Evolutionary conservation across 2,113 vertebrate genomes (phyloP), one percentile per base, ranked within the genome.

Genomic region (Ploceus nigricollis): DNA sequence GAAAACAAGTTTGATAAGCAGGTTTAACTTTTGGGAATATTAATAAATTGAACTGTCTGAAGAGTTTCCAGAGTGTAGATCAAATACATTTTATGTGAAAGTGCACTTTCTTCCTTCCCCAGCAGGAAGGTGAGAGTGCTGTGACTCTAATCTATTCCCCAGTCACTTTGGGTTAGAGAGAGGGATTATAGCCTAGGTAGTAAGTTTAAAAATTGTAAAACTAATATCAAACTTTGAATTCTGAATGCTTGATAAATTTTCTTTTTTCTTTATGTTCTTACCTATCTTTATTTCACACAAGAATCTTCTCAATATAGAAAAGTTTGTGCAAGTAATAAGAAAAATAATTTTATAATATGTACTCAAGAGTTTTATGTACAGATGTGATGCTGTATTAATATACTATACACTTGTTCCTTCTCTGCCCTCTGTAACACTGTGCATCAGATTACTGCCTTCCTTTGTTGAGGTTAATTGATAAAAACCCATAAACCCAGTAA

Each of bases 151-250:
- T 92, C 78, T 95, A 22, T 91, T 93, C 47, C 42, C 15, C 28
- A 94, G 69, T 95, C 93, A 96, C 33, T 94, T 92, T 44, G 22
- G 39, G 47, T 96, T 96, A 94, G 63, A 94, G 50, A 96, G 89
- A 95, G 28, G 69, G 81, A 95, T 94, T 96, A 87, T 22, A 77
- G 65, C 33, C 6, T 35, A 79, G n/a, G 42, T 48, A 78, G 50
- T 57, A 23, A 72, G n/a, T 83, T 78, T 45, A 82, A 89, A 93
- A 87, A 93, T 40, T 5, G 5, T 71, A 57, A 78, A 96, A 84
- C 66, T 69, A 35, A 18, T 35, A 50, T 5, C 75, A 44, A 91
- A 64, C 70, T 47, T 78, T 51, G 37, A 81, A 81, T n/a, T 77
- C 45, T 45, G 70, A 76, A 61, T 20, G 42, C 82, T 87, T 5